Conservation (phyloP, 1,140 invertebrate species). For the Ephestia elutella region DNA sequence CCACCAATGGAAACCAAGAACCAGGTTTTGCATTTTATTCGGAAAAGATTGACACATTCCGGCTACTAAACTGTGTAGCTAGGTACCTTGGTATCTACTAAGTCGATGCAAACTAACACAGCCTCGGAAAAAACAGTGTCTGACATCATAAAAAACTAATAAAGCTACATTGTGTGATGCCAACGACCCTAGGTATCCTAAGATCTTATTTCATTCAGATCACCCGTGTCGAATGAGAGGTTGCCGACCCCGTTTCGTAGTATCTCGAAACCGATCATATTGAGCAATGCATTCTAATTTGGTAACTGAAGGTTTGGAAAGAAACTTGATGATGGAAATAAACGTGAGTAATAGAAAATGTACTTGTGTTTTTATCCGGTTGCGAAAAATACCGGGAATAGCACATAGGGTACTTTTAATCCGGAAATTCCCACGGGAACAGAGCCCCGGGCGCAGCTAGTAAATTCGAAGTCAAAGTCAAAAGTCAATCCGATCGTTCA, state of each 20-base stretch:
- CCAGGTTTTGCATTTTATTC: no score
- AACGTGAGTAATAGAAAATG: neutral
- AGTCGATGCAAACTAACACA: neutral
- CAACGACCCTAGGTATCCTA: neutral
- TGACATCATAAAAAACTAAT: neutral
- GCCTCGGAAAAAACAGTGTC: neutral
- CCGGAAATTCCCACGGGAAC: no score
- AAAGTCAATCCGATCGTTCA: no score
- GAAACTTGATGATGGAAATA: neutral
- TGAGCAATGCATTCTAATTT: neutral
- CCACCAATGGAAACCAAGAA: no score
- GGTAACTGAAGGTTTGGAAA: neutral
- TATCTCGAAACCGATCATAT: neutral
- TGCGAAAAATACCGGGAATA: no score
- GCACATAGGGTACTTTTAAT: no score
- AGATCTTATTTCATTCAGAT: neutral
- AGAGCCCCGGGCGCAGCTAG: no score
- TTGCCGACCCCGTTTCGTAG: neutral
- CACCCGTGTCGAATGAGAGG: neutral
- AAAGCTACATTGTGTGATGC: neutral
- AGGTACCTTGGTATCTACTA: no score
- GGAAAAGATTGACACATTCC: no score
- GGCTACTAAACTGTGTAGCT: no score
- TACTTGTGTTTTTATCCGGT: no score
- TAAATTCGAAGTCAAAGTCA: no score